Evolutionary conservation across 2,113 vertebrate genomes (phyloP).

Genomic region (Bambusicola thoracicus): DNA sequence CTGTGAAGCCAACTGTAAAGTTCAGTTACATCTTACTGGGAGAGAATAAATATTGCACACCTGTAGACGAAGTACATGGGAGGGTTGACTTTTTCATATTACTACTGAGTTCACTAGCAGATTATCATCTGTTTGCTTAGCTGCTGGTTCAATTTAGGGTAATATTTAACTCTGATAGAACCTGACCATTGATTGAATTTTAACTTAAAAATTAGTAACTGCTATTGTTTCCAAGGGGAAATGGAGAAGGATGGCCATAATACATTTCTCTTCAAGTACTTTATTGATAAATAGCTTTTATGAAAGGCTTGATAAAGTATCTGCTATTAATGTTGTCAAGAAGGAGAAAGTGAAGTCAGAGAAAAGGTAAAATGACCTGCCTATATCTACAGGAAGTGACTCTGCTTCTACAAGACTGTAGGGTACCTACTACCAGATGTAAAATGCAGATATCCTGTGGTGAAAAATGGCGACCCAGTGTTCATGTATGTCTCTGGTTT

Average conservation of each 20-base stretch:
- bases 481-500: background rate
- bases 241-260: background rate
- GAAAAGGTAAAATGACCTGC: background rate
- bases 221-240: background rate
- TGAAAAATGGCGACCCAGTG: background rate
- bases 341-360: conserved; percentile 22
- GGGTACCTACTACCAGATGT: background rate
- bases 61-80: background rate
- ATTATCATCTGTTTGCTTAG: conserved; percentile 60
- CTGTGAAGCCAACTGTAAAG: background rate
- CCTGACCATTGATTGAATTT: conserved; percentile 23
- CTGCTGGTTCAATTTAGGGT: conserved; percentile 49
- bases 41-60: conserved; percentile 31
- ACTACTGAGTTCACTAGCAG: conserved; percentile 2
- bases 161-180: conserved; percentile 56
- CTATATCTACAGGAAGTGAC: background rate
- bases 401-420: background rate
- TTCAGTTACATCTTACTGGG: background rate
- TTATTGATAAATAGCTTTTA: background rate
- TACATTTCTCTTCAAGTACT: background rate
- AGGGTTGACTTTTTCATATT: background rate
- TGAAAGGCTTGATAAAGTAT: conserved; percentile 14
- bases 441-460: background rate
- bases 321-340: background rate
- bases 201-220: conserved; percentile 9